A percentile compares a stretch with the other conserved stretches of the same genome.
Conservation (phyloP, 2,888 invertebrate species). For the Trichopoda pennipes region DNA sequence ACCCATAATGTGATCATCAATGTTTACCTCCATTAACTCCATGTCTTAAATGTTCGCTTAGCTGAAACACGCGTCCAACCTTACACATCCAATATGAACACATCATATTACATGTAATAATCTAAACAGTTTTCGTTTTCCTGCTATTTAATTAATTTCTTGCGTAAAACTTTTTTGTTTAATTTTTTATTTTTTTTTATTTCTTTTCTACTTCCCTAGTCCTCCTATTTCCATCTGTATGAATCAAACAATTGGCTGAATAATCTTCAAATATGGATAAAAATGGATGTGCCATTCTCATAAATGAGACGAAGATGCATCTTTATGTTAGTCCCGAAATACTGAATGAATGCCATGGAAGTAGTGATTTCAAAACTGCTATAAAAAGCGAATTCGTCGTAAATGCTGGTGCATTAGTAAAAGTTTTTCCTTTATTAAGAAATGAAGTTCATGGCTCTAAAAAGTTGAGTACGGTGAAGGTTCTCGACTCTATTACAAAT, state of each 20-base stretch:
- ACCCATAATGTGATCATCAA: no score
- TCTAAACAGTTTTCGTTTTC: neutral
- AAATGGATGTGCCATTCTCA: constrained; percentile 68
- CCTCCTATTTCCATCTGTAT: constrained; percentile 15
- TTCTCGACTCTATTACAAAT: constrained; percentile 72
- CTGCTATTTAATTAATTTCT: neutral
- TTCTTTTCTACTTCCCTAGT: constrained; percentile 58
- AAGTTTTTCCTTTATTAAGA: constrained; percentile 69
- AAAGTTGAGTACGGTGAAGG: constrained; percentile 73
- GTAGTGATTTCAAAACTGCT: constrained; percentile 64
- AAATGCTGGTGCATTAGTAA: constrained; percentile 72
- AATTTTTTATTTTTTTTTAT: constrained; percentile 44
- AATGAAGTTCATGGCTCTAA: constrained; percentile 54
- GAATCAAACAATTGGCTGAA: neutral
- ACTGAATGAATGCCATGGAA: constrained; percentile 37
- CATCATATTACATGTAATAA: neutral
- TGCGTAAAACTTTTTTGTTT: neutral
- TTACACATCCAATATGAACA: no score
- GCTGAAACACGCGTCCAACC: no score
- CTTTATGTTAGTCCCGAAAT: constrained; percentile 66
- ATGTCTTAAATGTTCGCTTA: neutral
- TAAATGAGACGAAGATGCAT: constrained; percentile 66
- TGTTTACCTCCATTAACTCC: neutral
- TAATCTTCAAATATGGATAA: constrained; percentile 47
- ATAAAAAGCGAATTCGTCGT: constrained; percentile 52